These are phyloP conservation scores for Dipodomys merriami DNA, from an alignment of 2,113 vertebrate genomes.

Conservation along the genomic window DNA sequence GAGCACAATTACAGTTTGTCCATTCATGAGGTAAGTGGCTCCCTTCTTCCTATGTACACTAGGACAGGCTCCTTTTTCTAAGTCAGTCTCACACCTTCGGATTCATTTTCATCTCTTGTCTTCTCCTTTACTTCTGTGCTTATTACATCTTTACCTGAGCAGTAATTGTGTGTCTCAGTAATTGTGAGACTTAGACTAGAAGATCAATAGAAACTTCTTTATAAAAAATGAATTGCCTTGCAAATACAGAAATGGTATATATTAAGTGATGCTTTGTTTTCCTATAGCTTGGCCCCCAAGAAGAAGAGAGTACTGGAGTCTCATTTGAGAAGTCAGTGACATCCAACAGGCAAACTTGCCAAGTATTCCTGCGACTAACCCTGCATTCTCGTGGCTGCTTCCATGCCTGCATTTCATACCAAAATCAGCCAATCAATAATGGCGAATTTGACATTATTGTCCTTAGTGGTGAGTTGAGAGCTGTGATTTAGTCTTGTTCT, in stretches of 20 bases:
- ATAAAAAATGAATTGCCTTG: neutral
- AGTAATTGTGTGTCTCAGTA: too few species aligned
- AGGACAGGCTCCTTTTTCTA: neutral
- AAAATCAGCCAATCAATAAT: constrained; percentile 96
- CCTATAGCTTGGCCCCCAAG: constrained; percentile 92
- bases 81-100: neutral
- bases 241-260: neutral
- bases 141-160: neutral
- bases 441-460: constrained; percentile 99
- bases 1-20: constrained; percentile 94
- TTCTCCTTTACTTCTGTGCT: neutral
- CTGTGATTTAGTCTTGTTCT: neutral
- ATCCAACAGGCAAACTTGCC: constrained; percentile 92
- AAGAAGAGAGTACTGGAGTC: constrained; percentile 91
- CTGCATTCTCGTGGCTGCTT: constrained; percentile 95
- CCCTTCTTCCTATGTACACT: neutral
- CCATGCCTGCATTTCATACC: constrained; percentile 94
- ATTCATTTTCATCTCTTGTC: neutral
- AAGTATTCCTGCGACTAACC: constrained; percentile 94
- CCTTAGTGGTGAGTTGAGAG: constrained; percentile 92
- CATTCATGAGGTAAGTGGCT: constrained; percentile 85
- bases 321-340: constrained; percentile 93
- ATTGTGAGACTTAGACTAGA: neutral
- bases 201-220: neutral
- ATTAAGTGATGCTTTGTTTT: constrained; percentile 49